A percentile compares a stretch with the other conserved stretches of the same genome.
Evolutionary conservation across 2,113 vertebrate species (phyloP).

Genomic region (Paracanthobrama guichenoti): DNA sequence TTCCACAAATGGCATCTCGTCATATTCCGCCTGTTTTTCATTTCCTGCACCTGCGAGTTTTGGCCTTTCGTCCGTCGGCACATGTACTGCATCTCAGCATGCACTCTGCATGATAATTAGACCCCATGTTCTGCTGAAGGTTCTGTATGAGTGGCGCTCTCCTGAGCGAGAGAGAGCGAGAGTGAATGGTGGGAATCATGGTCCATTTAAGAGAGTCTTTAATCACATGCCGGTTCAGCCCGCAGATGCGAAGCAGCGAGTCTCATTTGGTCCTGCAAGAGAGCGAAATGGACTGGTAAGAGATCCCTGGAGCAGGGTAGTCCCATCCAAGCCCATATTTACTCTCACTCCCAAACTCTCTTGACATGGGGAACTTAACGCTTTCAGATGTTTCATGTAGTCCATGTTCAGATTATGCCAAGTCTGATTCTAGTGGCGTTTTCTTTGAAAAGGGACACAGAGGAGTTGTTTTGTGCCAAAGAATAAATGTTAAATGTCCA

Average conservation of each 20-base stretch:
- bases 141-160: not conserved
- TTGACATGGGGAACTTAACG: not conserved
- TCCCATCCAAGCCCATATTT: conserved; percentile 11
- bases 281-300: conserved; percentile 1
- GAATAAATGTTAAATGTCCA: not conserved
- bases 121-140: not conserved
- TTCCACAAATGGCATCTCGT: not conserved
- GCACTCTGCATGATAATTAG: conserved; percentile 28
- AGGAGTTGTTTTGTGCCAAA: not conserved
- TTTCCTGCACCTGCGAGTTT: conserved; percentile 40
- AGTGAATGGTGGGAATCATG: not conserved
- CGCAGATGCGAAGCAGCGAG: not conserved
- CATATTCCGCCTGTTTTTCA: conserved; percentile 33
- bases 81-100: not conserved
- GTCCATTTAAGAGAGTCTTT: conserved; percentile 12
- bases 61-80: not conserved
- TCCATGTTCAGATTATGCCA: conserved; percentile 6
- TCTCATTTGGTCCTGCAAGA: conserved; percentile 5
- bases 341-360: not conserved
- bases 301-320: not conserved
- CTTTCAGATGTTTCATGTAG: no score
- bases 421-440: not conserved
- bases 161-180: not conserved
- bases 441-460: not conserved
- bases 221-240: conserved; percentile 14